Evolutionary conservation across 2,113 vertebrate species (phyloP), one percentile per base, ranked within the genome.

Genomic region (Orientallactaga bullata): DNA sequence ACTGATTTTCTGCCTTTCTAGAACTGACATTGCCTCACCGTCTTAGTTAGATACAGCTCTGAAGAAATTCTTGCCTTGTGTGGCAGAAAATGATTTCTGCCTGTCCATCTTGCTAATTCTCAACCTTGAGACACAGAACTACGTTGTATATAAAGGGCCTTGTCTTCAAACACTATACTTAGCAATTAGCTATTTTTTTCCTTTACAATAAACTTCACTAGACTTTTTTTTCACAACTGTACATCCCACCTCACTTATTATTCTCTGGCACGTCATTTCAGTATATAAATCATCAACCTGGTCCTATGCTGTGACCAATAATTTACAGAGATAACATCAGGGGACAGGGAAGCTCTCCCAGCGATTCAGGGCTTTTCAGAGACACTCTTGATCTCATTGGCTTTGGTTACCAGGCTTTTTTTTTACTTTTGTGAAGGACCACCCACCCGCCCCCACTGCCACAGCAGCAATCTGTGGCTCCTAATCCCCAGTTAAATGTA

Each of bases 321-420:
- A 90, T 90, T 87, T 89, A 76, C 37, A 90, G 69, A 96, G 91
- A 80, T 82, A 95, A 81, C 37, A 95, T 71, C 72, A 73, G 76
- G 94, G 78, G 91, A 84, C 58, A 12, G 72, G 47, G 18, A 90
- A 94, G 74, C 35, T 76, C 58, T 37, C 7, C 26, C 66, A 95
- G 88, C 35, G 72, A 65, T 42, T 90, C 68, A 21, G 15, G 88
- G 66, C 71, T 35, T 81, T 95, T 79, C n/a, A 55, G 85, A 93
- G 73, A 91, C 32, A 9, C 65, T 85, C n/a, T 55, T 24, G 58
- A 85, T 87, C 76, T 85, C 58, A 63, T 1, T 26, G 24, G 65
- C 79, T 90, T 91, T 69, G 77, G 74, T 88, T 86, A 91, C 78
- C 42, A 90, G 86, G 37, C 63, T 85, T 95, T 95, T 68, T 89